Base-by-base conservation (phyloP, 2,113 vertebrate genomes). In the Dromas ardeola region DNA sequence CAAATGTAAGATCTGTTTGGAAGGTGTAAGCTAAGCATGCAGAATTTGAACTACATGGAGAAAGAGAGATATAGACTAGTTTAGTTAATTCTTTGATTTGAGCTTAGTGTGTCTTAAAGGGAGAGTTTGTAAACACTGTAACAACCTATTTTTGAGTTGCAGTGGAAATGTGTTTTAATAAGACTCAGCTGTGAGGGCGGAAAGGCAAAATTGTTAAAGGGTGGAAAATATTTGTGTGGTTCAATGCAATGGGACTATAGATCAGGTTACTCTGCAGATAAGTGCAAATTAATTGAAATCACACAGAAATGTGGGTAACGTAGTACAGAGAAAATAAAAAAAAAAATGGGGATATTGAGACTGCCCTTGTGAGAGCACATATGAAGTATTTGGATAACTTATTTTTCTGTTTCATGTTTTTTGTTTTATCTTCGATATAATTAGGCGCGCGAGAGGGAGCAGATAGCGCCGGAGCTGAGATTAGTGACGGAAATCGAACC, bases 401-500 rank as follows among this genome's bases (percentile, higher is more conserved):
- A 96, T 89, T 97, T 96, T 97, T 97, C 93, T 97, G 95, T 97
- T 97, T 97, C 97, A 95, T 98, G 85, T 98, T 97, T 97, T 96
- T 97, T 97, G 97, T 98, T 97, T 98, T 98, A 97, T 97, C 97
- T 97, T 97, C 52, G 18, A 97, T 96, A 91, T 95, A 96, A 97
- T 98, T 59, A 98, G 97, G 97, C 96, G 97, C 94, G 97, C 92
- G 97, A 97, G 96, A 97, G 97, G 97, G 97, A 97, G 94, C 97
- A 98, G 97, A 97, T 98, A 98, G 97, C 96, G 95, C 96, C 97
- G 97, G 97, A 98, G 97, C 97, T 97, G 97, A 98, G 97, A 97
- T 97, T 98, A 98, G 97, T 98, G 96, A 97, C 96, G 97, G 97
- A 98, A 97, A 96, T 97, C 96, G 94, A 98, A 94, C 97, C 95